Evolutionary conservation across 2,113 vertebrate genomes (phyloP).

Genomic region (Bothrops jararaca): DNA sequence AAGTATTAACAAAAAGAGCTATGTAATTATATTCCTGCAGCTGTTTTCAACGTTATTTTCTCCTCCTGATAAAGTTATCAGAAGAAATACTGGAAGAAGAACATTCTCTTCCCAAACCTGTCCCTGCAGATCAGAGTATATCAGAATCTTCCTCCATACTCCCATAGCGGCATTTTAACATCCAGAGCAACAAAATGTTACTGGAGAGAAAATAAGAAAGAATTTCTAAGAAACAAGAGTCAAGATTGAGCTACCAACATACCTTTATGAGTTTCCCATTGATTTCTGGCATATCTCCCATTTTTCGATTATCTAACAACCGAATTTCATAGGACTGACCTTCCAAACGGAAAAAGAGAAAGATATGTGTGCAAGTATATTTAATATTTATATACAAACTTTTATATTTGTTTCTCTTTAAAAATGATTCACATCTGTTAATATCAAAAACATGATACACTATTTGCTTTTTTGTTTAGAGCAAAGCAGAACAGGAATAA

Average conservation of each 20-base stretch:
- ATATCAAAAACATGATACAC: neutral
- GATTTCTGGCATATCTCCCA: conserved; percentile 86
- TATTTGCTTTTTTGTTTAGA: neutral
- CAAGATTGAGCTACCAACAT: neutral
- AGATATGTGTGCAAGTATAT: neutral
- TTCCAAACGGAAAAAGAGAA: conserved; percentile 53
- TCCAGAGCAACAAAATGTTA: neutral
- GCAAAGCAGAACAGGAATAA: neutral
- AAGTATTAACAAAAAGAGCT: neutral
- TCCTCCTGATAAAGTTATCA: neutral
- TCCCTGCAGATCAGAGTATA: neutral
- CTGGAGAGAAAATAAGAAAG: neutral
- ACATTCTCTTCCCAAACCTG: neutral
- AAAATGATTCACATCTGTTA: neutral
- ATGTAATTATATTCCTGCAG: neutral
- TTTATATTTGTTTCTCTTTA: neutral
- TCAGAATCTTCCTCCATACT: neutral
- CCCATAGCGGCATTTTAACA: neutral
- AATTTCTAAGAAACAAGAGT: neutral
- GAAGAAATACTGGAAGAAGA: neutral
- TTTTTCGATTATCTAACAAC: conserved; percentile 90
- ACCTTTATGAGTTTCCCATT: conserved; percentile 92
- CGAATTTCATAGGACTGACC: conserved; percentile 95
- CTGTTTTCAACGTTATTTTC: neutral
- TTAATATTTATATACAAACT: neutral